These are phyloP conservation scores for Idaea dimidiata DNA, from an alignment of 2,888 invertebrate species.

Conservation along the genomic window DNA sequence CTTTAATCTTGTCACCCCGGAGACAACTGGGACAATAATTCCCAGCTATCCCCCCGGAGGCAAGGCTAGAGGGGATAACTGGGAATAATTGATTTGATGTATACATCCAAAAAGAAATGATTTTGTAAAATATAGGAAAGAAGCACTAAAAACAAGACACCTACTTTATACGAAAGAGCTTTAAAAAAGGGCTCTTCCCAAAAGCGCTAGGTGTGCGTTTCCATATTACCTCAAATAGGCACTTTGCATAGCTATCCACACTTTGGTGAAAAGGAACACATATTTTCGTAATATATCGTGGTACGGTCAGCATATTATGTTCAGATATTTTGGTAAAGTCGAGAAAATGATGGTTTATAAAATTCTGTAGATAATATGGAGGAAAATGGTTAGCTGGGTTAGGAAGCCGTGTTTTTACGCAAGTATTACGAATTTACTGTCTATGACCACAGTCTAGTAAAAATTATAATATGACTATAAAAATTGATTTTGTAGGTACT, in stretches of 20 bases:
- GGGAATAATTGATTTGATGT: too few relatives aligned
- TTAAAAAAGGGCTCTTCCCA: background rate
- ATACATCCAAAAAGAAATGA: too few relatives aligned
- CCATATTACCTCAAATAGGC: background rate
- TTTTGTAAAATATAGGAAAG: background rate
- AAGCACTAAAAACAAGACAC: background rate
- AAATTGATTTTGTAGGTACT: too few relatives aligned
- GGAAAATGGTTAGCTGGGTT: background rate
- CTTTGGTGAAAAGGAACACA: constrained; percentile 1
- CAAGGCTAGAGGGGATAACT: too few relatives aligned
- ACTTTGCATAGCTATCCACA: background rate
- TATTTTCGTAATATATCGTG: background rate
- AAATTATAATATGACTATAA: too few relatives aligned
- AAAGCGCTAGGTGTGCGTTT: background rate
- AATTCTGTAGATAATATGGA: background rate
- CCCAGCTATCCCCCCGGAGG: too few relatives aligned
- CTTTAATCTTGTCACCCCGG: too few relatives aligned
- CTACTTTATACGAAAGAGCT: background rate
- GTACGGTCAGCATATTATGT: background rate
- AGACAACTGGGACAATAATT: too few relatives aligned
- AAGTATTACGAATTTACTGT: too few relatives aligned
- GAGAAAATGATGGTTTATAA: background rate
- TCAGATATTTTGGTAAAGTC: background rate
- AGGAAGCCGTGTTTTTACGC: too few relatives aligned
- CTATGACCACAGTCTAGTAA: too few relatives aligned